Percentiles rank a stretch among this genome's conserved stretches.
Conservation (phyloP, 2,888 invertebrate species). For the Seira ritae region DNA sequence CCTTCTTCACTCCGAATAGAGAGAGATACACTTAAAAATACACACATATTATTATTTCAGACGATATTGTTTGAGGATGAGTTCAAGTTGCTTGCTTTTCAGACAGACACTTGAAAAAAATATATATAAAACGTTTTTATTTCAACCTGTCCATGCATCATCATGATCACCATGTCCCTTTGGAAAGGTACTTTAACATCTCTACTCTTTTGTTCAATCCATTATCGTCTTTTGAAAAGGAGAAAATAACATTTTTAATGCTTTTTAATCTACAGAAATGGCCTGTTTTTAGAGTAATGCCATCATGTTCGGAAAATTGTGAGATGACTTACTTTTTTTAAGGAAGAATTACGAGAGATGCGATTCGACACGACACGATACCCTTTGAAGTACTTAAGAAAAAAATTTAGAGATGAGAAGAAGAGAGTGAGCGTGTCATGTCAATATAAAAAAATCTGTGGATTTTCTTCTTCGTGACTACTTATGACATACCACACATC, state of each 20-base stretch:
- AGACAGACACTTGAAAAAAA: too few species aligned
- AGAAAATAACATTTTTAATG: conserved; percentile 44
- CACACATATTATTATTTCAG: not conserved
- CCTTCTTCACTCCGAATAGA: too few species aligned
- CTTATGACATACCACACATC: too few species aligned
- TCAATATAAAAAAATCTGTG: conserved; percentile 18
- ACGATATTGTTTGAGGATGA: not conserved
- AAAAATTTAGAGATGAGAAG: too few species aligned
- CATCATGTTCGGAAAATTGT: conserved; percentile 11
- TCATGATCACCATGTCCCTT: too few species aligned
- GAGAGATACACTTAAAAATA: not conserved
- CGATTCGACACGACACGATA: conserved; percentile 25
- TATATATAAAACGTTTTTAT: too few species aligned
- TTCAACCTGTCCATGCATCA: too few species aligned
- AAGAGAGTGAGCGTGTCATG: conserved; percentile 35
- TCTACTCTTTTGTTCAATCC: not conserved
- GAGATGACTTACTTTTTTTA: conserved; percentile 52
- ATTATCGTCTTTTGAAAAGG: not conserved
- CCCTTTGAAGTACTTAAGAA: too few species aligned
- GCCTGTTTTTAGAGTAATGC: not conserved
- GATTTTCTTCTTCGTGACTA: too few species aligned
- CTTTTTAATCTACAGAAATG: conserved; percentile 44
- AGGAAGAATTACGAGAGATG: not conserved
- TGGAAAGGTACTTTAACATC: not conserved
- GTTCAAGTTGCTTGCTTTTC: not conserved